These are phyloP conservation scores for Caenorhabditis panamensis DNA, from an alignment of 2,888 invertebrate species.

Conservation along the genomic window DNA sequence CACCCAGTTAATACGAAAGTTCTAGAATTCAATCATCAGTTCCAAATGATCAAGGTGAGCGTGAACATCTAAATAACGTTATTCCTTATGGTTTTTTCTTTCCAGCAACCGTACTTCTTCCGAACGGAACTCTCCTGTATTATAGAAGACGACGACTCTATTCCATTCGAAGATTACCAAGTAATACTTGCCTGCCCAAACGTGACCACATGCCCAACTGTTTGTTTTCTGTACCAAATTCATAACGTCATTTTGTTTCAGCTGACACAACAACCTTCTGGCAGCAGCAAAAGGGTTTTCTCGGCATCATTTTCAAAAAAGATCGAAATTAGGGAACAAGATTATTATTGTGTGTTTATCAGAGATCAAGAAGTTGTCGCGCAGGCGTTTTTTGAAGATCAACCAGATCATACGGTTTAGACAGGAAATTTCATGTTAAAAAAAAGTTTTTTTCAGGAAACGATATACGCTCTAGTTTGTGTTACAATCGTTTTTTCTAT, in stretches of 20 bases:
- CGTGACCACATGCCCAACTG: background rate
- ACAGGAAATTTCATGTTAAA: background rate
- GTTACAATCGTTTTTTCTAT: background rate
- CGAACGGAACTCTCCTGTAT: slow-evolving; percentile 12
- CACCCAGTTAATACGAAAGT: background rate
- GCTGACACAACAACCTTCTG: background rate
- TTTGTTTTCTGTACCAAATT: background rate
- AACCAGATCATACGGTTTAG: background rate
- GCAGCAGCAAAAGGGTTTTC: background rate
- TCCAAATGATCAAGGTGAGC: background rate
- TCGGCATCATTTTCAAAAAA: background rate
- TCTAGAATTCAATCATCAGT: background rate
- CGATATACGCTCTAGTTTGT: background rate
- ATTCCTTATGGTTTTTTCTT: background rate
- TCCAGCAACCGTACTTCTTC: slow-evolving; percentile 14
- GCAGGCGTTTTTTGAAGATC: background rate
- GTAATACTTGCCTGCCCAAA: slow-evolving; percentile 22
- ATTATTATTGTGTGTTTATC: slow-evolving; percentile 23
- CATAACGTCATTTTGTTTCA: slow-evolving; percentile 1
- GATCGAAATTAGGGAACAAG: background rate
- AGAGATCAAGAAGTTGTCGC: slow-evolving; percentile 18
- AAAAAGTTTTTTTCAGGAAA: background rate
- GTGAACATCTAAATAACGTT: too few relatives aligned
- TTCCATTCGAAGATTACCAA: background rate
- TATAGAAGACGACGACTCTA: background rate